These are phyloP conservation scores for Lithobates pipiens DNA, from an alignment of 2,797 vertebrate species.

Conservation along the genomic window DNA sequence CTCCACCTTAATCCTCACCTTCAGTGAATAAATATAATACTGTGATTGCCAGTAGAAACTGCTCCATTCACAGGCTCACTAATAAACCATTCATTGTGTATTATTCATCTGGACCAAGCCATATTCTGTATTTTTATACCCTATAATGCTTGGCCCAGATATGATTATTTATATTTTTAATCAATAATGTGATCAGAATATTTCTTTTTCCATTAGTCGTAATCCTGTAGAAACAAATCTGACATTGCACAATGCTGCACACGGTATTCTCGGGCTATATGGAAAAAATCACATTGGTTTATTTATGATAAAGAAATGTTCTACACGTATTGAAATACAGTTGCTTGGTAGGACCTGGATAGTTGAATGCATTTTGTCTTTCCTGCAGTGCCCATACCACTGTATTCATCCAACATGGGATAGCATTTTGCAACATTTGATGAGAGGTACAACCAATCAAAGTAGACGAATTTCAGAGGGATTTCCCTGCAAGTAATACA, in stretches of 20 bases:
- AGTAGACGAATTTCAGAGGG: no score
- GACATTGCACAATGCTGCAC: no score
- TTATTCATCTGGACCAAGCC: neutral
- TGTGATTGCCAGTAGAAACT: slow-evolving; percentile 5
- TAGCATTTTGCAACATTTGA: no score
- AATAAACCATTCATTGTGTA: neutral
- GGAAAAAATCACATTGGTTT: no score
- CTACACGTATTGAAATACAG: no score
- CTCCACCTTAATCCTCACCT: slow-evolving; percentile 28
- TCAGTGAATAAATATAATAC: slow-evolving; percentile 26
- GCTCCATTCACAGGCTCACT: neutral
- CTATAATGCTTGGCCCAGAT: neutral
- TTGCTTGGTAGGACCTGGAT: no score
- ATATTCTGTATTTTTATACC: neutral
- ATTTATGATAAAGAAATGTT: no score
- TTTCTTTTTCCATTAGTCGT: neutral
- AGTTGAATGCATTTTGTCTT: no score
- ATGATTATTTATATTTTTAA: neutral
- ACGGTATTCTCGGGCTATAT: neutral
- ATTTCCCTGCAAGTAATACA: no score
- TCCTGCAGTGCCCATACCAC: no score
- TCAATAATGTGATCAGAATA: neutral
- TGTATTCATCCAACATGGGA: no score
- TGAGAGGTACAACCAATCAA: no score
- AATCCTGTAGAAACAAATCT: neutral